Evolutionary conservation across 1,140 invertebrate species (phyloP).

Genomic region (Pogonus chalceus): DNA sequence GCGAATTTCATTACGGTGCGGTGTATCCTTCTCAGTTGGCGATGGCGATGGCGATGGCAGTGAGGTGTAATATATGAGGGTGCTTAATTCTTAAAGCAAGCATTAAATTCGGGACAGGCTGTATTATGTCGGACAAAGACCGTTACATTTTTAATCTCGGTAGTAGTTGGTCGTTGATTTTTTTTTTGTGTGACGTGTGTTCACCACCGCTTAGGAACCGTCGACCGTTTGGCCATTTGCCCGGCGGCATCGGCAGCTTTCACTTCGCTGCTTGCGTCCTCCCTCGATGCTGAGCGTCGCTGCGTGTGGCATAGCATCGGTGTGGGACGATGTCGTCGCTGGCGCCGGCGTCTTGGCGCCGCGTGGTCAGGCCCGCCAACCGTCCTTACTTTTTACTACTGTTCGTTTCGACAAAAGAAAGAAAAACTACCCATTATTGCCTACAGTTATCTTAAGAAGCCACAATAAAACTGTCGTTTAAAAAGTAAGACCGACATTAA

Average conservation of each 20-base stretch:
- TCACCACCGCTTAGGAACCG: slow-evolving; percentile 18
- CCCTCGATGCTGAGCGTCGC: not conserved
- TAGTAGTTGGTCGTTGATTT: slow-evolving; percentile 6
- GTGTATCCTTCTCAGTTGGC: too few species aligned
- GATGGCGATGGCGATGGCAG: too few species aligned
- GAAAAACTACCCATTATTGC: slow-evolving; percentile 35
- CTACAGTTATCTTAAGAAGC: slow-evolving; percentile 35
- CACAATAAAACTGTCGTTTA: slow-evolving; percentile 35
- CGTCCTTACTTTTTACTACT: slow-evolving; percentile 33
- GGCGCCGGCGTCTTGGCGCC: slow-evolving; percentile 14
- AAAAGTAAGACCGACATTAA: slow-evolving; percentile 32
- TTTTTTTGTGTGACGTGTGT: slow-evolving; percentile 10
- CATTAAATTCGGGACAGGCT: not conserved
- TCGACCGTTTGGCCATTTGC: slow-evolving; percentile 23
- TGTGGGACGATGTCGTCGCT: too few species aligned
- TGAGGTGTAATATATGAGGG: too few species aligned
- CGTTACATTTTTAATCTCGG: slow-evolving; percentile 21
- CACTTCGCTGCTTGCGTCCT: slow-evolving; percentile 17
- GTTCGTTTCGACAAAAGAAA: slow-evolving; percentile 25
- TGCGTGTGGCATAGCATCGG: slow-evolving; percentile 2
- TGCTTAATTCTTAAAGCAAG: too few species aligned
- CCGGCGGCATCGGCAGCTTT: slow-evolving; percentile 18
- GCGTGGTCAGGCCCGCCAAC: slow-evolving; percentile 17
- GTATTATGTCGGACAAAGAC: slow-evolving; percentile 15
- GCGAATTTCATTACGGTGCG: too few species aligned